phyloP scores from a whole-genome alignment of 1,140 invertebrate genomes.

The Ericerus pela region DNA sequence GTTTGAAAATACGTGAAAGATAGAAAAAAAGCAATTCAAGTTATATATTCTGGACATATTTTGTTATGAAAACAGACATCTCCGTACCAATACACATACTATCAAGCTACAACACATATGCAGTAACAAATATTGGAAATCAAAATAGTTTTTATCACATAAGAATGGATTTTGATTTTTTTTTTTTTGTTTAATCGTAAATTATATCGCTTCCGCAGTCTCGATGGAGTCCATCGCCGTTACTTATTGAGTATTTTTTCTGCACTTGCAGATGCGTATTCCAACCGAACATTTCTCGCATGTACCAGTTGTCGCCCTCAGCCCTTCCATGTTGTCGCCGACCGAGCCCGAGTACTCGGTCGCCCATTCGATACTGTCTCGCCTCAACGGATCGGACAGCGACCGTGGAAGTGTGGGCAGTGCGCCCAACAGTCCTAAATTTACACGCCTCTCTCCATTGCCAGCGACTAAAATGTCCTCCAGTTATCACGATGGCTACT shows the following conservation, averaged over 20 bases:
- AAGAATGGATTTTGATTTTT: not conserved
- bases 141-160: too few relatives aligned
- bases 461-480: constrained; percentile 33
- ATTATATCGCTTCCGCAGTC: too few relatives aligned
- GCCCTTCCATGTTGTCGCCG: constrained; percentile 56
- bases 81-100: too few relatives aligned
- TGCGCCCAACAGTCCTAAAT: constrained; percentile 48
- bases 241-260: not conserved
- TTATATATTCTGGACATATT: too few relatives aligned
- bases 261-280: constrained; percentile 67
- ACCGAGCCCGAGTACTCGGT: constrained; percentile 44
- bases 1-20: too few relatives aligned
- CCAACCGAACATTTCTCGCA: constrained; percentile 90
- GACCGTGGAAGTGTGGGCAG: constrained; percentile 39
- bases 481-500: constrained; percentile 24
- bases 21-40: too few relatives aligned
- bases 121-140: too few relatives aligned
- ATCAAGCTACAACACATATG: too few relatives aligned
- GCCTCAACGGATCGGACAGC: constrained; percentile 39
- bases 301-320: constrained; percentile 80
- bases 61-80: too few relatives aligned
- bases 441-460: constrained; percentile 32
- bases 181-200: too few relatives aligned
- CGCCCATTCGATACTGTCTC: constrained; percentile 43
- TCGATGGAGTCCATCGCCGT: too few relatives aligned